A percentile compares a stretch with the other conserved stretches of the same genome.
phyloP scores from a whole-genome alignment of 2,797 vertebrate genomes.

The Prionace glauca region DNA sequence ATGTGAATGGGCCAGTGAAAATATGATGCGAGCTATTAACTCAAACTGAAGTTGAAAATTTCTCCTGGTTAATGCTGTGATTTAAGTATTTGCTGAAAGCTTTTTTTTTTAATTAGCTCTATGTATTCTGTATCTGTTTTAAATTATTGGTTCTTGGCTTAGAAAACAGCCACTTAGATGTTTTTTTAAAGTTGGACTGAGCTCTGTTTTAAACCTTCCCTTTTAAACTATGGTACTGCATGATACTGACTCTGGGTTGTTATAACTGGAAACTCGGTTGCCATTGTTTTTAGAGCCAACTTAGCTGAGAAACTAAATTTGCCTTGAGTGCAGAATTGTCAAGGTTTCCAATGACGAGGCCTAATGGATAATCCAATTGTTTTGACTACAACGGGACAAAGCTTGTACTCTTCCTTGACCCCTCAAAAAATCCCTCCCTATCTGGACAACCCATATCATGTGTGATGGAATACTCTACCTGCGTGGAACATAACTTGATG shows the following conservation, averaged over 20 bases:
- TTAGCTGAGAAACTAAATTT: background rate
- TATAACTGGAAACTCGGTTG: background rate
- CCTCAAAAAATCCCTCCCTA: background rate
- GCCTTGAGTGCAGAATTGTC: background rate
- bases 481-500: background rate
- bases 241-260: background rate
- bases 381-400: background rate
- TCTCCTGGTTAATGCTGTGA: too few relatives aligned
- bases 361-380: background rate
- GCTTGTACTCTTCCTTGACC: background rate
- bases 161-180: background rate
- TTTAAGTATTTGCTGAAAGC: too few relatives aligned
- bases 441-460: background rate
- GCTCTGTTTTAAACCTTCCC: too few relatives aligned
- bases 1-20: too few relatives aligned
- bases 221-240: background rate
- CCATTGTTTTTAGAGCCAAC: background rate
- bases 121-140: background rate
- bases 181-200: background rate
- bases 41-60: background rate
- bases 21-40: background rate
- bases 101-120: too few relatives aligned
- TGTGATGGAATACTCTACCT: background rate
- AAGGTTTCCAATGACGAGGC: background rate
- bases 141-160: background rate